A percentile compares a stretch with the other conserved stretches of the same genome.
Evolutionary conservation across 2,888 invertebrate species (phyloP).

Genomic region (Rhorus exstirpatorius): DNA sequence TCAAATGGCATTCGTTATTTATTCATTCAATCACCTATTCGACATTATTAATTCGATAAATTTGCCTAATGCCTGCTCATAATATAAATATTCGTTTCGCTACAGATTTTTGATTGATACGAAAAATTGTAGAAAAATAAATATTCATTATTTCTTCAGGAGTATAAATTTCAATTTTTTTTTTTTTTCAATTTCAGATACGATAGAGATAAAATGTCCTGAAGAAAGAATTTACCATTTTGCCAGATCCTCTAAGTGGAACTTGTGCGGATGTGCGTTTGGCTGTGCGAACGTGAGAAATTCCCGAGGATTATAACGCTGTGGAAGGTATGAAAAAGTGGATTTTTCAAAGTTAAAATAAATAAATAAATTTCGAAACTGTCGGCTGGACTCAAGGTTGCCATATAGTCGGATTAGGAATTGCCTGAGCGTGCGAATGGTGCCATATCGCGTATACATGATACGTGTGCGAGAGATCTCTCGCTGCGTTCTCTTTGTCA

Average conservation of each 20-base stretch:
- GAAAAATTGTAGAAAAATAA: too few species aligned
- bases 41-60: too few species aligned
- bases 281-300: not conserved
- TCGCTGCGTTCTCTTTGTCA: slow-evolving; percentile 21
- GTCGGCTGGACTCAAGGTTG: slow-evolving; percentile 56
- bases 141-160: too few species aligned
- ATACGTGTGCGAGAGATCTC: not conserved
- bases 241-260: not conserved
- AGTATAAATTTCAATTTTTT: too few species aligned
- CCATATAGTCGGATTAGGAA: slow-evolving; percentile 64
- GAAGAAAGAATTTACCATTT: not conserved
- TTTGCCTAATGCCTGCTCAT: too few species aligned
- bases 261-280: not conserved
- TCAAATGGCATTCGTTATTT: too few species aligned
- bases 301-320: not conserved
- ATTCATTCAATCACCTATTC: too few species aligned
- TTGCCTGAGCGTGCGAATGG: slow-evolving; percentile 72
- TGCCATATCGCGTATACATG: slow-evolving; percentile 54
- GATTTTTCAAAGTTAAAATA: slow-evolving; percentile 23
- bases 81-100: too few species aligned
- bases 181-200: not conserved
- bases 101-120: too few species aligned
- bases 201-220: not conserved
- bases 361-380: slow-evolving; percentile 51
- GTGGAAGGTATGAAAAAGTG: slow-evolving; percentile 29